Evolutionary conservation across 2,888 invertebrate genomes (phyloP), one percentile per base, ranked within the genome.

Genomic region (Orgyia antiqua): DNA sequence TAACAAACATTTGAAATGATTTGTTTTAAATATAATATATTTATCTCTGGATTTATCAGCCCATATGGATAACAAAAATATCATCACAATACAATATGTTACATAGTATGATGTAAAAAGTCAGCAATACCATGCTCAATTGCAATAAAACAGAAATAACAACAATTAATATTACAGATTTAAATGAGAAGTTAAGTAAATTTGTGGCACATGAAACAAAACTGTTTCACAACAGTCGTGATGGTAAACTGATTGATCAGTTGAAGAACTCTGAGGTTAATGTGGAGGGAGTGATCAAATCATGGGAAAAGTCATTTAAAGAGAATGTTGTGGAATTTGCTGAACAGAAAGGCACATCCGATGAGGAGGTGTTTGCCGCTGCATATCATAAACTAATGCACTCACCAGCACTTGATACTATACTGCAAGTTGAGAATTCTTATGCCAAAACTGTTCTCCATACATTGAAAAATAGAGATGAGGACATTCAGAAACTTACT

Each of bases 291-390:
- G 87, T 93, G 8, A 91, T 94, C 1, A 92, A 92, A 56, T 89
- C 90, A 54, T 95, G 94, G 90, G 95, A 95, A 62, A 92, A 91
- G 45, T 74, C 90, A 4, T 95, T 93, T 67, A 93, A 92, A 41
- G 89, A 94, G 62, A 95, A 97, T 77, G 92, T 95, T 6, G 87
- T 92, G 25, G 93, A 94, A 58, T 95, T 92, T 88, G 94, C 95
- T 0, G 94, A 94, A 60, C 92, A 92, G 34, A 89, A 92, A 38
- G 84, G 93, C 24, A 93, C 94, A 0, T 92, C 93, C 0, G 94
- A 96, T 70, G 94, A 95, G 64, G 94, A 95, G 73, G 88, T 94
- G 20, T 95, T 96, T 80, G 93, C 94, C 2, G 92, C 92, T 2
- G 94, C 94, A 11, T 96, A 96, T 70, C 95, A 96, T 67, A 88